Conservation (phyloP, 1,140 invertebrate species). For the Muscidifurax raptorellus region DNA sequence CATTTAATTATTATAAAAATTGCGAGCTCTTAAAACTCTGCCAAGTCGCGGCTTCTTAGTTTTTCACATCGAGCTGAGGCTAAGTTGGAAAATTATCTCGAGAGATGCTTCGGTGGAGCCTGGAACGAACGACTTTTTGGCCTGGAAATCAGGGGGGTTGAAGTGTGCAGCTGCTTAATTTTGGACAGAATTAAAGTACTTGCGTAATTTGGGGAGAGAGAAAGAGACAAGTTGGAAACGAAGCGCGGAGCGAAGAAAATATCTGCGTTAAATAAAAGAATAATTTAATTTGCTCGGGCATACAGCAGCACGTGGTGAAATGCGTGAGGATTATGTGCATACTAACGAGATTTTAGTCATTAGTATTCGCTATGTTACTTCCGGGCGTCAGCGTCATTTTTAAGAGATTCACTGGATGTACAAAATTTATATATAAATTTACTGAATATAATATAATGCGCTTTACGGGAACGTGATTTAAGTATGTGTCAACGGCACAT, state of each 20-base stretch:
- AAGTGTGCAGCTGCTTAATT: too few relatives aligned
- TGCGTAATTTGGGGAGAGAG: too few relatives aligned
- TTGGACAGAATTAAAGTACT: too few relatives aligned
- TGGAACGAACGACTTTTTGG: too few relatives aligned
- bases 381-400: neutral
- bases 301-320: neutral
- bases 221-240: too few relatives aligned
- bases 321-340: slow-evolving; percentile 18
- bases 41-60: neutral
- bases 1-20: slow-evolving; percentile 32
- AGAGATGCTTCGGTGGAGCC: too few relatives aligned
- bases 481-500: too few relatives aligned
- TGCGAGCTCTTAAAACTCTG: neutral
- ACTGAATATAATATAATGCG: too few relatives aligned
- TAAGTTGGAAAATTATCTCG: neutral
- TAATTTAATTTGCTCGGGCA: neutral
- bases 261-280: neutral
- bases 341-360: slow-evolving; percentile 3
- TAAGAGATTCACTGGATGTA: neutral
- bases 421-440: too few relatives aligned
- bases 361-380: neutral
- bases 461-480: too few relatives aligned
- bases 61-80: neutral
- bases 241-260: too few relatives aligned
- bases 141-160: too few relatives aligned